Evolutionary conservation across 2,797 vertebrate genomes (phyloP), one percentile per base, ranked within the genome.

Genomic region (Alfaro cultratus): DNA sequence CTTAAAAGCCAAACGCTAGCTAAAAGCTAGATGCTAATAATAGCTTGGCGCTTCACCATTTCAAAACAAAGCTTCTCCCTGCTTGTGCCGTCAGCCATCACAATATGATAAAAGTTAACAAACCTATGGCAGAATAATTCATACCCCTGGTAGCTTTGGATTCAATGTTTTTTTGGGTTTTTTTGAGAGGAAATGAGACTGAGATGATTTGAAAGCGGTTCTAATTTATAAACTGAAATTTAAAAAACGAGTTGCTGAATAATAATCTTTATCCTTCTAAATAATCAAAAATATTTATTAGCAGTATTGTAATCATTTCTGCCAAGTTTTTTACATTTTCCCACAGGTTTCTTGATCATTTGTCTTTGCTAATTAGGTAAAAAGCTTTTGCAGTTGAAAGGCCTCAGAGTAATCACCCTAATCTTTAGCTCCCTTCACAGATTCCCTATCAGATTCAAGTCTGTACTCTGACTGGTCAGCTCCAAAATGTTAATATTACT

Each of bases 381-480:
- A 18, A 36, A 21, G 8, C 36, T 8, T 39, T 67, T 67, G 15
- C 18, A 9, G 34, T 11, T 39, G 21, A 23, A 43, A 15, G 41
- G 39, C 67, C 41, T 70, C 67, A 41, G 41, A n/a, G 23, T 12
- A 12, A 70, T 70, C 67, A 70, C 67, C 67, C 67, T 70, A 43
- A 70, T 70, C 4, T 70, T 41, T 41, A 68, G 34, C 34, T 64
- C 15, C 62, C 31, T 18, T 34, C 16, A 68, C 21, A 26, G 36
- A 41, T 26, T 41, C 8, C 6, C 64, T n/a, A 12, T 68, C 62
- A 64, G 34, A 41, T 10, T 68, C 36, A 39, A 68, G 36, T 39
- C 36, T 39, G 36, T 18, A 39, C 3, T 62, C 31, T 16, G 31
- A 31, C 31, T 34, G 15, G 29, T 31, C 34, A 34, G 34, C 34